Evolutionary conservation across 1,140 invertebrate genomes (phyloP).

Genomic region (Dendroctonus ponderosae): DNA sequence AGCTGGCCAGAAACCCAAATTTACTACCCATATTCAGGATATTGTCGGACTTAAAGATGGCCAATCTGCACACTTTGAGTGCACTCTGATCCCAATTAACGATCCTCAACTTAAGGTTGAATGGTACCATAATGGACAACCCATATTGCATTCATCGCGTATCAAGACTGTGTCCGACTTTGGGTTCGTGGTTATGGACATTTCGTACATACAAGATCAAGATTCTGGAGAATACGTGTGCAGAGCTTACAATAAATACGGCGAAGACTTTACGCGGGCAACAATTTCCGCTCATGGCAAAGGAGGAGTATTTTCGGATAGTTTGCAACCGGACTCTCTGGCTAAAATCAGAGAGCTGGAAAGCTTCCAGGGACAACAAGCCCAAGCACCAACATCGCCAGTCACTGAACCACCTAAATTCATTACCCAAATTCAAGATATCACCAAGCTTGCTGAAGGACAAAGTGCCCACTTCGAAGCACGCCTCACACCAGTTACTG

Average conservation of each 20-base stretch:
- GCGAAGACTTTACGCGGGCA: conserved; percentile 83
- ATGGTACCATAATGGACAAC: conserved; percentile 92
- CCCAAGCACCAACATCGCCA: conserved; percentile 61
- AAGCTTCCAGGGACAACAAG: conserved; percentile 63
- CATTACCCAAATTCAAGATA: conserved; percentile 80
- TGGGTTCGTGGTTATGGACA: conserved; percentile 93
- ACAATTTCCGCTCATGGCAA: conserved; percentile 79
- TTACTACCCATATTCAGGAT: conserved; percentile 84
- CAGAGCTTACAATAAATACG: conserved; percentile 85
- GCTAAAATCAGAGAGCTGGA: conserved; percentile 89
- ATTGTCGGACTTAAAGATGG: conserved; percentile 85
- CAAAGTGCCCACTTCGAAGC: conserved; percentile 94
- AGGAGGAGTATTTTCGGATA: conserved; percentile 89
- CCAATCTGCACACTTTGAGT: conserved; percentile 90
- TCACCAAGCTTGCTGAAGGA: conserved; percentile 83
- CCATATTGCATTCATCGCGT: conserved; percentile 81
- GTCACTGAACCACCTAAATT: conserved; percentile 85
- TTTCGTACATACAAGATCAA: conserved; percentile 89
- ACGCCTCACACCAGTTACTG: conserved; percentile 82
- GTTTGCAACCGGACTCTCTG: conserved; percentile 90
- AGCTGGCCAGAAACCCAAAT: conserved; percentile 82
- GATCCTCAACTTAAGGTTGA: conserved; percentile 93
- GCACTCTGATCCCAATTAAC: conserved; percentile 85
- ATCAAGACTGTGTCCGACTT: conserved; percentile 95
- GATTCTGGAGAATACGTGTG: conserved; percentile 93